phyloP scores from a whole-genome alignment of 2,797 vertebrate genomes.

The Heterohyrax brucei region DNA sequence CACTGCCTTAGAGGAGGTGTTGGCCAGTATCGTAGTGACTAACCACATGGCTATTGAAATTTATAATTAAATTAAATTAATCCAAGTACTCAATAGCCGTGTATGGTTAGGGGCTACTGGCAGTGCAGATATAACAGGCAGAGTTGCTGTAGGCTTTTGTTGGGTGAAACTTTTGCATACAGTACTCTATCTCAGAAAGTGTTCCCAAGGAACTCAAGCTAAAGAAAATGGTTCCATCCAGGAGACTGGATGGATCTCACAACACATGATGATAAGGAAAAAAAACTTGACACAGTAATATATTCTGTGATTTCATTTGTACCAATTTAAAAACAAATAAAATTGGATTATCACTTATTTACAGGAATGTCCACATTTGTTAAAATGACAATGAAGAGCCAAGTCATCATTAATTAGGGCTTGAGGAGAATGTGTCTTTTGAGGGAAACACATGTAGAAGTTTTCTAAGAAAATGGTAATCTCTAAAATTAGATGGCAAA shows the following conservation, averaged over 20 bases:
- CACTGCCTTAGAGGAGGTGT: neutral
- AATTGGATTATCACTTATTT: neutral
- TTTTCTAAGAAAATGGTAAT: neutral
- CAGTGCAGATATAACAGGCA: no score
- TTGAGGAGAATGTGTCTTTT: slow-evolving; percentile 34
- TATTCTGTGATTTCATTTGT: neutral
- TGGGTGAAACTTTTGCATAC: neutral
- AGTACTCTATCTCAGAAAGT: neutral
- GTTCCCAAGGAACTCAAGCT: neutral
- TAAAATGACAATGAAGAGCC: slow-evolving; percentile 36
- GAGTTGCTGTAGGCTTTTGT: neutral
- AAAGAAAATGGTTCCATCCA: neutral
- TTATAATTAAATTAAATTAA: neutral
- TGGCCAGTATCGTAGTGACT: neutral
- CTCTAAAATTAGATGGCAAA: neutral
- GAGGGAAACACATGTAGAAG: neutral
- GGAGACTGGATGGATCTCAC: neutral
- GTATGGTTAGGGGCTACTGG: no score
- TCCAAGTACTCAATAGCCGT: neutral
- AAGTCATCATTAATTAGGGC: neutral
- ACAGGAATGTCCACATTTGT: neutral
- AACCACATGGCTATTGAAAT: neutral
- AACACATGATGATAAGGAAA: neutral
- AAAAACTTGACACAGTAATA: neutral
- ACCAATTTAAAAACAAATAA: slow-evolving; percentile 8